These are phyloP conservation scores for Pampusana beccarii DNA, from an alignment of 2,113 vertebrate species.

Conservation along the genomic window DNA sequence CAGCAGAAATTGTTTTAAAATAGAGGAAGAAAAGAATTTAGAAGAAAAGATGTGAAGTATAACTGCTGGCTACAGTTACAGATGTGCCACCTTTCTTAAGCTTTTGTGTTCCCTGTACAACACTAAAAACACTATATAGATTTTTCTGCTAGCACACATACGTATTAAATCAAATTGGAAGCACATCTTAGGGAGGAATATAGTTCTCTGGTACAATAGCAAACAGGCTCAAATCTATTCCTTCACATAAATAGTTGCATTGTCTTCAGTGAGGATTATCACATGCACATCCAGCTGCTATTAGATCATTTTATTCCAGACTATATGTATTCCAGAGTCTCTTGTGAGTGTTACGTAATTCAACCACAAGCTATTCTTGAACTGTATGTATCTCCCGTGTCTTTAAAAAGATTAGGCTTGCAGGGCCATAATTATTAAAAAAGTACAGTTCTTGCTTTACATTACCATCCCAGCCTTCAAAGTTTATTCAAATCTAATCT, in stretches of 20 bases:
- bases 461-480: neutral
- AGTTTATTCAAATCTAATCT: neutral
- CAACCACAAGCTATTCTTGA: neutral
- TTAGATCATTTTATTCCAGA: neutral
- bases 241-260: neutral
- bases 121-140: neutral
- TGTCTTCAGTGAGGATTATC: neutral
- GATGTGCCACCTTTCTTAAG: neutral
- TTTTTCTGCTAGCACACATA: neutral
- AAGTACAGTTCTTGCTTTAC: neutral
- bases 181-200: neutral
- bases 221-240: neutral
- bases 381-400: neutral
- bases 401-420: neutral
- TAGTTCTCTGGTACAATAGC: neutral
- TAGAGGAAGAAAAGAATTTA: neutral
- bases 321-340: neutral
- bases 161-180: neutral
- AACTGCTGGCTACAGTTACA: neutral
- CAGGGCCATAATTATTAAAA: neutral
- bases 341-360: neutral
- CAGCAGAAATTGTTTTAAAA: slow-evolving; percentile 8
- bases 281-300: neutral
- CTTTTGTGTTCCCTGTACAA: neutral
- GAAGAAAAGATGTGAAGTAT: neutral